Base-by-base conservation (phyloP, 2,797 vertebrate species). In the Hapalemur alaotrensis region DNA sequence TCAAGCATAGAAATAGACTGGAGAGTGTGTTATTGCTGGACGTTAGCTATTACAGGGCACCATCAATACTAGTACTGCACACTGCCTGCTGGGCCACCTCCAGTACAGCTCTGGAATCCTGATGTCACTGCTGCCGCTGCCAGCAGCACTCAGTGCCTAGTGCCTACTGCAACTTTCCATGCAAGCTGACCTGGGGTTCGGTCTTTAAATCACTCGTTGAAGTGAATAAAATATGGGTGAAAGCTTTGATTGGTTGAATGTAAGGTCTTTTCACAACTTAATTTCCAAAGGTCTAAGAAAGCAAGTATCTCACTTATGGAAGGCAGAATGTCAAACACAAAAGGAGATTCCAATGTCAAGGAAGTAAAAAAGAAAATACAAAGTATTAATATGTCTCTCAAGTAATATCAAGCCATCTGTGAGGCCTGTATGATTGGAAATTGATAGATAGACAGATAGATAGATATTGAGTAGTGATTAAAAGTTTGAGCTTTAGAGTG, bases 71-170 rank as follows among this genome's bases (percentile, higher is more conserved):
- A 15, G 15, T 5, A 4, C 22, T 6, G 18, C 35, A 35, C 23
- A 17, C n/a, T 7, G 4, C 2, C n/a, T 7, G 2, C 30, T 15
- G 7, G 6, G 41, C 9, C 5, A 10, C 15, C 48, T 43, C 14
- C 46, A 32, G 15, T 22, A 65, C 17, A 11, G 18, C 43, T 28
- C 41, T 38, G 30, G 15, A 48, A 41, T 52, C 20, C 2, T 17
- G 15, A 15, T 52, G 18, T n/a, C 32, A 30, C 9, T 18, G 7
- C 7, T 52, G 30, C 12, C 35, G 13, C 23, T 63, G 30, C 50
- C 35, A 85, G 41, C 4, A 8, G 15, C 59, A 28, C 5, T 65
- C 32, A 41, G 35, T 63, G 61, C 14, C 28, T 7, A 38, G 2
- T 9, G 15, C 7, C 80, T n/a, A 38, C 23, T 52, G 7, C 10